A percentile compares a stretch with the other conserved stretches of the same genome.
These are phyloP conservation scores for Montipora cactus DNA, from an alignment of 64 coral and sea anemone genomes.

Conservation along the genomic window DNA sequence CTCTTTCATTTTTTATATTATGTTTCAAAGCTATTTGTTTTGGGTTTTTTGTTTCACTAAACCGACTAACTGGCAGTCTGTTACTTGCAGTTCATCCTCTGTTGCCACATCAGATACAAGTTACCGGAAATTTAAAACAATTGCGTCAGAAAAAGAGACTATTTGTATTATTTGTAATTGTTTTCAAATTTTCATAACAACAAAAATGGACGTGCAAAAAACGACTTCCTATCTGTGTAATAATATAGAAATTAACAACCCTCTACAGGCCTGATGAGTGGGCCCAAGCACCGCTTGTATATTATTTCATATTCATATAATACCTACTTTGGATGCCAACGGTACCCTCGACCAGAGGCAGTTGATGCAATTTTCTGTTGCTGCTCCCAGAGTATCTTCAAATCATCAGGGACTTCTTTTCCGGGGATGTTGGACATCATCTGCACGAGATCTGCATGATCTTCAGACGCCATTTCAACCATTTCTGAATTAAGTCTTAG, in stretches of 20 bases:
- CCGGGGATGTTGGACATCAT: conserved; percentile 14
- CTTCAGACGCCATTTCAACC: conserved; percentile 16
- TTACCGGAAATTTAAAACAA: background rate
- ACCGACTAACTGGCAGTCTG: background rate
- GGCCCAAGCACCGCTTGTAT: background rate
- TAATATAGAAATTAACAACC: background rate
- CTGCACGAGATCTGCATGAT: conserved; percentile 21
- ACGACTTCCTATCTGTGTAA: too few relatives aligned
- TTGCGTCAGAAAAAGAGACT: too few relatives aligned
- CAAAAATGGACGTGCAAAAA: too few relatives aligned
- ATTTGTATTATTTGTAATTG: too few relatives aligned
- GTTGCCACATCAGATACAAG: background rate
- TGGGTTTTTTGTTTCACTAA: background rate
- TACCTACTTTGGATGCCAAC: conserved; percentile 58
- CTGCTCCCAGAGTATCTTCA: conserved; percentile 30
- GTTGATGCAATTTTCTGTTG: conserved; percentile 14
- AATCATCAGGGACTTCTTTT: conserved; percentile 22
- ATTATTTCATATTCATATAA: too few relatives aligned
- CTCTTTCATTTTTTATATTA: too few relatives aligned
- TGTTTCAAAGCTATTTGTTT: too few relatives aligned
- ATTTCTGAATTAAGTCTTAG: background rate
- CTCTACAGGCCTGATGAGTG: too few relatives aligned
- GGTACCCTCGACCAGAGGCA: background rate
- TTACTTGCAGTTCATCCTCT: background rate
- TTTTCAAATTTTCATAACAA: too few relatives aligned